Conservation (phyloP, 2,888 invertebrate genomes). For the Dinocampus coccinellae region DNA sequence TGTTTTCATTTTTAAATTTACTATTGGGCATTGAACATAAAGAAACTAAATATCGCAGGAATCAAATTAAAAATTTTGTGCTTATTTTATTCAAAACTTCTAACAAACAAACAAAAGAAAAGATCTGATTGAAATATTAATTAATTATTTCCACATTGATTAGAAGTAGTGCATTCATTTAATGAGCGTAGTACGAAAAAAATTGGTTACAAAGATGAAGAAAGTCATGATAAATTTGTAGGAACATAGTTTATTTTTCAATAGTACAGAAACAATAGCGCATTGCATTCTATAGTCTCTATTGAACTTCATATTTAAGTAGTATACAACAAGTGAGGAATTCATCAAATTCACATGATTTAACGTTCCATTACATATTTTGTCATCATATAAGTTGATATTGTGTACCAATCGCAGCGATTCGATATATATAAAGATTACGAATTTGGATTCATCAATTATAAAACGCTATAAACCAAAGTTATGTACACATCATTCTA, state of each 20-base stretch:
- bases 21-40: constrained; percentile 3
- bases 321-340: neutral
- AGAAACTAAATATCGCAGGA: neutral
- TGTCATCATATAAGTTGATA: constrained; percentile 14
- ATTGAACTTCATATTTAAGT: neutral
- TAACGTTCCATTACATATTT: constrained; percentile 10
- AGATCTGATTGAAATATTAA: constrained; percentile 38
- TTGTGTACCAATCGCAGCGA: constrained; percentile 12
- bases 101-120: constrained; percentile 37
- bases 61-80: constrained; percentile 36
- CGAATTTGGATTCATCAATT: constrained; percentile 32
- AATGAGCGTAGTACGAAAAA: constrained; percentile 36
- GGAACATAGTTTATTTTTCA: neutral
- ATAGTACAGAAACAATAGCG: constrained; percentile 1
- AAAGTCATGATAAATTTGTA: constrained; percentile 20
- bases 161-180: constrained; percentile 57
- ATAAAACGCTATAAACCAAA: constrained; percentile 67
- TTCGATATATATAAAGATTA: neutral
- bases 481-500: constrained; percentile 58
- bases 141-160: constrained; percentile 40
- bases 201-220: constrained; percentile 11
- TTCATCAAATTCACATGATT: neutral
- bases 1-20: constrained; percentile 13
- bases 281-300: constrained; percentile 7
- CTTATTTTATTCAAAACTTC: constrained; percentile 34